Evolutionary conservation across 2,113 vertebrate genomes (phyloP).

Genomic region (Eretmochelys imbricata): DNA sequence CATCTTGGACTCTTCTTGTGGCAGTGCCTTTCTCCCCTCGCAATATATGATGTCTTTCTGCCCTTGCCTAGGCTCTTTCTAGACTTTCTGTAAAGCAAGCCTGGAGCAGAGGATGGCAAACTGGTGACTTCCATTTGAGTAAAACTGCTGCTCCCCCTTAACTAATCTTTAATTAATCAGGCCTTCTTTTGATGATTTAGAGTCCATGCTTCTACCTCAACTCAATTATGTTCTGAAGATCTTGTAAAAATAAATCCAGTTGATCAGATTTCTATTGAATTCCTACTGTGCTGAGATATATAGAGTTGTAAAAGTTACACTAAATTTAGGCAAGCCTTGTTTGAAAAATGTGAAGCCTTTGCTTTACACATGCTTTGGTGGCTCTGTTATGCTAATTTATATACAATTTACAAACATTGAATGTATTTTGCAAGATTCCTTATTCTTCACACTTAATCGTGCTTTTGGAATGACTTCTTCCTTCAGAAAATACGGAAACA

Average conservation of each 20-base stretch:
- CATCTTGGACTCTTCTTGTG: not conserved
- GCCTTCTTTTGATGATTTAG: not conserved
- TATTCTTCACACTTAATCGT: conserved; percentile 2
- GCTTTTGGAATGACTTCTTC: not conserved
- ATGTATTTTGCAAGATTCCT: not conserved
- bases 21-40: not conserved
- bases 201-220: not conserved
- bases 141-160: not conserved
- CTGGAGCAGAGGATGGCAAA: not conserved
- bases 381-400: not conserved
- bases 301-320: not conserved
- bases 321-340: not conserved
- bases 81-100: not conserved
- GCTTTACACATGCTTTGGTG: not conserved
- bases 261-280: not conserved
- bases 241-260: not conserved
- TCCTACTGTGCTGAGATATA: not conserved
- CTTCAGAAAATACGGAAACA: not conserved
- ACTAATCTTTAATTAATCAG: not conserved
- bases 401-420: not conserved
- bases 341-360: not conserved
- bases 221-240: accelerated
- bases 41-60: not conserved
- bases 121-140: not conserved
- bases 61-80: not conserved